A percentile compares a stretch with the other conserved stretches of the same genome.
Evolutionary conservation across 2,797 vertebrate species (phyloP).

Genomic region (Spondyliosoma cantharus): DNA sequence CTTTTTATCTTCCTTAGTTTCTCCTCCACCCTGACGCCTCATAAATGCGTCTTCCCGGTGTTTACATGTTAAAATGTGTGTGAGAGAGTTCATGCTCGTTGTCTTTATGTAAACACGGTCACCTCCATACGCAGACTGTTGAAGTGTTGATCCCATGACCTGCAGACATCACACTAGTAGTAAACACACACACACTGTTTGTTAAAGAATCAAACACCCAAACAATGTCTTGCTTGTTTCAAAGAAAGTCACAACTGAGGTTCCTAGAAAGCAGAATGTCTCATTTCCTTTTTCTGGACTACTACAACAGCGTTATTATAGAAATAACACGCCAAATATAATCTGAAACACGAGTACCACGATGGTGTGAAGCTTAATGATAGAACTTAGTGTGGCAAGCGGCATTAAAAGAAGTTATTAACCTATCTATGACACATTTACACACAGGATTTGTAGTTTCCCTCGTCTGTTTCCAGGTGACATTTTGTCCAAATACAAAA

Average conservation of each 20-base stretch:
- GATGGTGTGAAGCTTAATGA: no score
- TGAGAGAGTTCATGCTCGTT: background rate
- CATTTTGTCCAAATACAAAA: slow-evolving; percentile 1
- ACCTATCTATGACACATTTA: background rate
- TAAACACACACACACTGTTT: background rate
- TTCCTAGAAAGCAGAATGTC: slow-evolving; percentile 13
- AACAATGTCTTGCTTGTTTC: background rate
- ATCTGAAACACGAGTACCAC: no score
- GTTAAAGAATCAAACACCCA: background rate
- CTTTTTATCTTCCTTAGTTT: background rate
- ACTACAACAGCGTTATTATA: background rate
- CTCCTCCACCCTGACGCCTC: background rate
- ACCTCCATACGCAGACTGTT: background rate
- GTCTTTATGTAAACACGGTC: slow-evolving; percentile 17
- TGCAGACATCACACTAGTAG: background rate
- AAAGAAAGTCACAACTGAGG: background rate
- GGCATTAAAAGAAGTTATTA: no score
- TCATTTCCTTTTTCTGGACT: background rate
- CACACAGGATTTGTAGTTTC: background rate
- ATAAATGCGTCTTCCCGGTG: background rate
- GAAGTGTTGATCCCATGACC: background rate
- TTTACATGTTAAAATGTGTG: background rate
- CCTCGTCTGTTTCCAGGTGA: background rate
- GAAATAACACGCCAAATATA: background rate
- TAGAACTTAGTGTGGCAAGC: no score